Evolutionary conservation across 2,797 vertebrate genomes (phyloP).

Genomic region (Neostethus bicornis): DNA sequence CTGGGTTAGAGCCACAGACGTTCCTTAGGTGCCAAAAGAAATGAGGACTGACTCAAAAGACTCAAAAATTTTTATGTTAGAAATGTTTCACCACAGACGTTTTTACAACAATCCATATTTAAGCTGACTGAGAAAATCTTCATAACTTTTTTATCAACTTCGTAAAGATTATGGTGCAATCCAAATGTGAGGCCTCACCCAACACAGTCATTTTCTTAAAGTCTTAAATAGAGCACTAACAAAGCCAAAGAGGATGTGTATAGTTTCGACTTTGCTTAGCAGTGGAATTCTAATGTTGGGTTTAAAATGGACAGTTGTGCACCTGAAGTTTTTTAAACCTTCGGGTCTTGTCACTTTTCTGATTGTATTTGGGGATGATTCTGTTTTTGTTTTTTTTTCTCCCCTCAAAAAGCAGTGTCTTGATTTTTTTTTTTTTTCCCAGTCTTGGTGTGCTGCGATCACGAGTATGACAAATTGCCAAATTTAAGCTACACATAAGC

Average conservation of each 20-base stretch:
- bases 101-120: conserved; percentile 32
- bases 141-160: conserved; percentile 10
- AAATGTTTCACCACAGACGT: conserved; percentile 16
- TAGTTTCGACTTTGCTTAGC: conserved; percentile 32
- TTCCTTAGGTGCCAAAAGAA: conserved; percentile 23
- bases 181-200: too few species aligned
- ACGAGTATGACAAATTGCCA: conserved; percentile 24
- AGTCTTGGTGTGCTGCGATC: conserved; percentile 26
- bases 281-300: conserved; percentile 36
- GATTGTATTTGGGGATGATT: conserved; percentile 13
- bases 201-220: background rate
- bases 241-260: conserved; percentile 67
- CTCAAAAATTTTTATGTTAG: conserved; percentile 17
- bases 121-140: conserved; percentile 10
- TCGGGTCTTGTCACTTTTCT: conserved; percentile 43
- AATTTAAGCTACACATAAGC: conserved; percentile 3
- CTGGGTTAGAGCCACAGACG: conserved; percentile 6
- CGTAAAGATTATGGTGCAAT: too few species aligned
- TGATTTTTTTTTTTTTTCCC: conserved; percentile 6
- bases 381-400: background rate
- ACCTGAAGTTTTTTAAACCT: conserved; percentile 60
- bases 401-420: background rate
- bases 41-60: conserved; percentile 18
- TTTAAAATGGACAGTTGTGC: conserved; percentile 40
- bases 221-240: conserved; percentile 24